Evolutionary conservation across 1,140 invertebrate genomes (phyloP).

Genomic region (Panagrolaimus sp.): DNA sequence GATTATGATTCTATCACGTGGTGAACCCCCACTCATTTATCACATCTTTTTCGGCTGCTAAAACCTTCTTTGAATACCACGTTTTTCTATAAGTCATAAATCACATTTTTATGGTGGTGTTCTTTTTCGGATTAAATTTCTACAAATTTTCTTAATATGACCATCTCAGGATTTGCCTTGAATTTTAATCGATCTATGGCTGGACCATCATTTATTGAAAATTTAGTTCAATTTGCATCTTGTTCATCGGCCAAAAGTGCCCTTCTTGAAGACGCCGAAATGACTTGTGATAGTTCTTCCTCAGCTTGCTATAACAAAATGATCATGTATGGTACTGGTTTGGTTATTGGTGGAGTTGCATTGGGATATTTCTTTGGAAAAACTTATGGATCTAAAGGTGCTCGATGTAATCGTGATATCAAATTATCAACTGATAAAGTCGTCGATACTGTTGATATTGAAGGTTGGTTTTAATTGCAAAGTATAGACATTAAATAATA

Average conservation of each 20-base stretch:
- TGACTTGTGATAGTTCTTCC: neutral
- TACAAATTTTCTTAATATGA: neutral
- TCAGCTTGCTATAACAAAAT: neutral
- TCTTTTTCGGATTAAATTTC: neutral
- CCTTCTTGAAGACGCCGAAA: slow-evolving; percentile 1
- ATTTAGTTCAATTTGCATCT: slow-evolving; percentile 7
- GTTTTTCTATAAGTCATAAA: no score
- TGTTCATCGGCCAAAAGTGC: neutral
- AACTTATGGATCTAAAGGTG: neutral
- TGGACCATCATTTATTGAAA: no score
- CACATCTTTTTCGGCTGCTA: no score
- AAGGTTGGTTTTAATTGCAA: neutral
- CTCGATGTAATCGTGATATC: neutral
- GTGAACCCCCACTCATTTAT: no score
- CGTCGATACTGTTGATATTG: slow-evolving; percentile 11
- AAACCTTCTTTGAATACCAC: no score
- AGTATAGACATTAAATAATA: no score
- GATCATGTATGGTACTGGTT: neutral
- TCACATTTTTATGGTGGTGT: no score
- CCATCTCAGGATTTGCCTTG: slow-evolving; percentile 8
- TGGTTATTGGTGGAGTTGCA: neutral
- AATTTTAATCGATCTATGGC: neutral
- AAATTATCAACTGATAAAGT: slow-evolving; percentile 9
- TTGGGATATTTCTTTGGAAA: slow-evolving; percentile 7
- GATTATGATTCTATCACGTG: no score